Conservation (phyloP, 2,888 invertebrate species). For the Lacanobia oleracea region DNA sequence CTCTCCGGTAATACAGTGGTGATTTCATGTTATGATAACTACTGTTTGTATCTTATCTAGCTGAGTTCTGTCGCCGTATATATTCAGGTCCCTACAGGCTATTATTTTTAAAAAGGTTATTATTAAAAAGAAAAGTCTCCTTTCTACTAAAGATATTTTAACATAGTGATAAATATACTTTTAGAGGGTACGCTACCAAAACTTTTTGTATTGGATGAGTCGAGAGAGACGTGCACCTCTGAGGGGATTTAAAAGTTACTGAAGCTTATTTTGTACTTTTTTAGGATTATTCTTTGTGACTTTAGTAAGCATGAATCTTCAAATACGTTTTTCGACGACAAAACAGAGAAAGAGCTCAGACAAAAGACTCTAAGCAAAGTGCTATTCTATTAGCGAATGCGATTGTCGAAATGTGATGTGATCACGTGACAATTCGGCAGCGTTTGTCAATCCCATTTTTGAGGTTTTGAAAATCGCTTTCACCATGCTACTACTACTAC, state of each 20-base stretch:
- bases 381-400: not conserved
- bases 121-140: not conserved
- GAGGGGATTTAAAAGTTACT: slow-evolving; percentile 48
- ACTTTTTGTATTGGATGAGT: slow-evolving; percentile 35
- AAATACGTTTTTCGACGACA: not conserved
- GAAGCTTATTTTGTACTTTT: slow-evolving; percentile 28
- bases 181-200: not conserved
- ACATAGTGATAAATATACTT: slow-evolving; percentile 6
- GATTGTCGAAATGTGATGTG: no score
- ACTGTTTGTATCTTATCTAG: not conserved
- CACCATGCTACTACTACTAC: no score
- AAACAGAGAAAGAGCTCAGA: not conserved
- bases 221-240: slow-evolving; percentile 35
- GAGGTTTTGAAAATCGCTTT: not conserved
- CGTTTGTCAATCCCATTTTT: not conserved
- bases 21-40: no score
- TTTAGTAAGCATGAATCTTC: slow-evolving; percentile 8
- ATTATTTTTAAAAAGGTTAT: no score
- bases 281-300: slow-evolving; percentile 21
- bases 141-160: not conserved
- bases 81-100: not conserved
- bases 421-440: no score
- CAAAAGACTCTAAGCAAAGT: not conserved
- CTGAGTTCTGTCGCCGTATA: no score
- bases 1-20: no score